These are phyloP conservation scores for Molanna angustata DNA, from an alignment of 2,888 invertebrate genomes.

Conservation along the genomic window DNA sequence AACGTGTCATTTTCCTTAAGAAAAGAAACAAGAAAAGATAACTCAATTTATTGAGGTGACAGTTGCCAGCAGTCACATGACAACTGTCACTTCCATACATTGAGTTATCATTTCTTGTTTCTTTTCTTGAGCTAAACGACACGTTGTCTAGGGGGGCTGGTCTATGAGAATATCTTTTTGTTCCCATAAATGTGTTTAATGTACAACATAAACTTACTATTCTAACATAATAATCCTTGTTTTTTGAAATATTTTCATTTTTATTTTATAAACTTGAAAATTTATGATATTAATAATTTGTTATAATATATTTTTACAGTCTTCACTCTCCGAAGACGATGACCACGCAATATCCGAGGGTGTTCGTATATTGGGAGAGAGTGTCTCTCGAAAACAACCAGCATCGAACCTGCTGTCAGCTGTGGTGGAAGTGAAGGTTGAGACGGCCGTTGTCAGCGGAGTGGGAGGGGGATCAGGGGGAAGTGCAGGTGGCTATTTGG, in stretches of 20 bases:
- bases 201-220: too few relatives aligned
- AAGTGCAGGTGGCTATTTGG: constrained; percentile 43
- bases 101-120: too few relatives aligned
- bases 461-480: constrained; percentile 41
- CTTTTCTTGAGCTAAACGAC: too few relatives aligned
- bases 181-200: too few relatives aligned
- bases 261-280: background rate
- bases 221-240: too few relatives aligned
- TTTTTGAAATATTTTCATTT: constrained; percentile 1
- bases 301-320: constrained; percentile 49
- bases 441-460: constrained; percentile 63
- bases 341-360: constrained; percentile 51
- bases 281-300: background rate
- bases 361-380: constrained; percentile 59
- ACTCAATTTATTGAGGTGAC: too few relatives aligned
- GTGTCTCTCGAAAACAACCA: constrained; percentile 61
- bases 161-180: too few relatives aligned
- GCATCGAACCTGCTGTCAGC: constrained; percentile 65
- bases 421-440: constrained; percentile 73
- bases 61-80: too few relatives aligned
- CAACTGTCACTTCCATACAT: too few relatives aligned
- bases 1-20: too few relatives aligned
- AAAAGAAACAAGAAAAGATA: too few relatives aligned
- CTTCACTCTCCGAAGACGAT: constrained; percentile 49
- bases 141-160: too few relatives aligned